A percentile compares a stretch with the other conserved stretches of the same genome.
Evolutionary conservation across 2,113 vertebrate genomes (phyloP).

Genomic region (Ciconia maguari): DNA sequence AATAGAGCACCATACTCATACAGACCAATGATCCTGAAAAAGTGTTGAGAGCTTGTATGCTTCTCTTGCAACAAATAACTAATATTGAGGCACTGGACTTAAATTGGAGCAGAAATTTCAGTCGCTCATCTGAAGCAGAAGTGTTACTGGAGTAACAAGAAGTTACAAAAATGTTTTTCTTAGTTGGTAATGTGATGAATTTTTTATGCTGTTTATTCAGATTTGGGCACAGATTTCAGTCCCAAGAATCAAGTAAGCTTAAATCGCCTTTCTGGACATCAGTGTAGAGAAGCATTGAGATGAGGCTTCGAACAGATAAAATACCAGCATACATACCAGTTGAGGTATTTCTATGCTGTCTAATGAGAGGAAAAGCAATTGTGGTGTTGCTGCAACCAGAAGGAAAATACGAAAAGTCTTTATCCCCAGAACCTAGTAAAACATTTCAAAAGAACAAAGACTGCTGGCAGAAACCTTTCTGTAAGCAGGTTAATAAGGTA

Average conservation of each 20-base stretch:
- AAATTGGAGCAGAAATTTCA: not conserved
- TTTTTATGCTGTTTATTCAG: not conserved
- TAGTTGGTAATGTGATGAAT: not conserved
- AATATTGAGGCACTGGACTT: not conserved
- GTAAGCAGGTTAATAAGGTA: not conserved
- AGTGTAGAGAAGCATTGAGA: not conserved
- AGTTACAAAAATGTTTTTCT: not conserved
- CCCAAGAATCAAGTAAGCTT: not conserved
- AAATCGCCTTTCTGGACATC: not conserved
- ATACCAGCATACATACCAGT: not conserved
- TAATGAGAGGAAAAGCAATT: not conserved
- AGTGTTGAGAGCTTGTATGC: not conserved
- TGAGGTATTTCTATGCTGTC: not conserved
- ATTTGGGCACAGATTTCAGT: not conserved
- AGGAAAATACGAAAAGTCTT: not conserved
- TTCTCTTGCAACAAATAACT: not conserved
- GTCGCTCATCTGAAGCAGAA: not conserved
- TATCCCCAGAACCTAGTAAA: not conserved
- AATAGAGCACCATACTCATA: accelerated
- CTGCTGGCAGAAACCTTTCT: not conserved
- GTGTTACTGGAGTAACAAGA: not conserved
- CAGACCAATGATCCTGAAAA: not conserved
- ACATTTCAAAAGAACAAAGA: not conserved
- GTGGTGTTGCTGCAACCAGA: not conserved
- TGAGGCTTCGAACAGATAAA: not conserved